phyloP scores from a whole-genome alignment of 2,113 vertebrate species.

The Eolophus roseicapilla region DNA sequence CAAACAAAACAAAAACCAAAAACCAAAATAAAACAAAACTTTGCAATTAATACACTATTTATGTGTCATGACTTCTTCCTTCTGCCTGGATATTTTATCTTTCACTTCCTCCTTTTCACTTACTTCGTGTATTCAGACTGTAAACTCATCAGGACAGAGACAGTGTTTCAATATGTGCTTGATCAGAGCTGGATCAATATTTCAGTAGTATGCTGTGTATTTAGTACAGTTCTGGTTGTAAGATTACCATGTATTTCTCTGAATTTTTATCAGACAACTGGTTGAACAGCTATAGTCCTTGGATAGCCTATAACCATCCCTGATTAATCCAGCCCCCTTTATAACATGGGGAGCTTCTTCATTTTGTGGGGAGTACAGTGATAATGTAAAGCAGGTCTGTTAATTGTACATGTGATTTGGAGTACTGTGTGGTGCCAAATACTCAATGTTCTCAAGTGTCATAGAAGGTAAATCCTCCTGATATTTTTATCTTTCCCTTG shows the following conservation, averaged over 20 bases:
- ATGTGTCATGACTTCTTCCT: background rate
- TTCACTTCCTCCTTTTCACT: background rate
- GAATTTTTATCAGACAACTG: background rate
- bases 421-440: background rate
- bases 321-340: background rate
- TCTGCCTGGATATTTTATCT: background rate
- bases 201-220: background rate
- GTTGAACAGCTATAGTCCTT: background rate
- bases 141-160: background rate
- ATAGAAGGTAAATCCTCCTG: background rate
- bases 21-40: background rate
- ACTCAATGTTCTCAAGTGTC: background rate
- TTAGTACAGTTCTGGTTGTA: background rate
- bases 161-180: background rate
- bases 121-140: background rate
- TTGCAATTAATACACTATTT: background rate
- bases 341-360: background rate
- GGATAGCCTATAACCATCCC: background rate
- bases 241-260: background rate
- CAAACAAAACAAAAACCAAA: too few species aligned
- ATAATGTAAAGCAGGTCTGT: fast-evolving
- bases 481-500: background rate
- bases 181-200: background rate
- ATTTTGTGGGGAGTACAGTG: background rate
- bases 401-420: background rate